phyloP scores from a whole-genome alignment of 2,888 invertebrate genomes.

The Luffia ferchaultella region DNA sequence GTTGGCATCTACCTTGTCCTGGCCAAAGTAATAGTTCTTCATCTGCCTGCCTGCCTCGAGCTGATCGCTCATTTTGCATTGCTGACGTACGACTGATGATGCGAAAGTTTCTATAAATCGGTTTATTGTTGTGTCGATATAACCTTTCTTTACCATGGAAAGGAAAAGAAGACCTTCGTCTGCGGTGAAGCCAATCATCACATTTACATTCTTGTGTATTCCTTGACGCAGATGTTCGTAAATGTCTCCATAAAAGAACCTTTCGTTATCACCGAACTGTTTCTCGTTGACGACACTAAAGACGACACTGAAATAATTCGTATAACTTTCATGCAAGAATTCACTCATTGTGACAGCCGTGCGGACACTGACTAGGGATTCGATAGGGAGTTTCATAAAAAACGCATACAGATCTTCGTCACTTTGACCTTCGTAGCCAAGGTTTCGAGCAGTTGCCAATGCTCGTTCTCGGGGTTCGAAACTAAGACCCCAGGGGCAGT shows the following conservation, averaged over 20 bases:
- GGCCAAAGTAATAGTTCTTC: constrained; percentile 27
- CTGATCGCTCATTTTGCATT: constrained; percentile 23
- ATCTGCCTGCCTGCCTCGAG: constrained; percentile 27
- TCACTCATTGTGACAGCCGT: constrained; percentile 20
- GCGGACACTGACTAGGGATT: constrained; percentile 21
- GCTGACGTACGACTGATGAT: constrained; percentile 22
- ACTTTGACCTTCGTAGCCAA: constrained; percentile 33
- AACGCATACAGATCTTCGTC: constrained; percentile 32
- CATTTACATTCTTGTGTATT: constrained; percentile 3
- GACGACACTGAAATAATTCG: constrained; percentile 22
- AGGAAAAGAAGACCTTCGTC: constrained; percentile 66
- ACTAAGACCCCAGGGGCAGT: constrained; percentile 27
- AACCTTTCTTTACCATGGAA: constrained; percentile 12
- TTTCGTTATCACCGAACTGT: constrained; percentile 3
- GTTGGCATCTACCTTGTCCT: constrained; percentile 17
- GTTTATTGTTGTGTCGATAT: constrained; percentile 22
- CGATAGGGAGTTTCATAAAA: constrained; percentile 27
- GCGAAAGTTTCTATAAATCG: constrained; percentile 27
- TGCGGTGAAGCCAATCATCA: constrained; percentile 67
- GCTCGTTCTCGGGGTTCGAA: constrained; percentile 23
- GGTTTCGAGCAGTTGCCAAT: constrained; percentile 24
- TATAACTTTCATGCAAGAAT: constrained; percentile 17
- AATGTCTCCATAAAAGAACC: constrained; percentile 6
- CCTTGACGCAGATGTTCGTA: background rate
- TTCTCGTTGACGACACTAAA: constrained; percentile 27